Conservation (phyloP, 1,140 invertebrate species). For the Paralvinella palmiformis region DNA sequence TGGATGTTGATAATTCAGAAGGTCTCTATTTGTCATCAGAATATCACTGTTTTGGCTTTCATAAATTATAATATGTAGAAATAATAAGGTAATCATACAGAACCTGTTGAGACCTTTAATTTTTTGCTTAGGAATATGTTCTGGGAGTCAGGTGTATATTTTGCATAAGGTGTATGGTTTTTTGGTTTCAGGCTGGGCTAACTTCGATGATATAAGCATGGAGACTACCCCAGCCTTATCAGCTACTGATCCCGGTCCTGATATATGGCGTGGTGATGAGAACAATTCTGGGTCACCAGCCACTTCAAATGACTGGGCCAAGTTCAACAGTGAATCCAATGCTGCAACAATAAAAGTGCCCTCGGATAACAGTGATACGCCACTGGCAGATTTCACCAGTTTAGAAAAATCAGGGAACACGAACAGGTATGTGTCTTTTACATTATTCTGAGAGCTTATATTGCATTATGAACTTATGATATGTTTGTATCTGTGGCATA, state of each 20-base stretch:
- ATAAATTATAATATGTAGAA: neutral
- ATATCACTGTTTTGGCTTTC: neutral
- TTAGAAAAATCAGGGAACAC: no score
- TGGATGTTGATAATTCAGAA: conserved; percentile 54
- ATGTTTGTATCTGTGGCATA: no score
- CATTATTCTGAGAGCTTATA: no score
- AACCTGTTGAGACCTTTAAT: neutral
- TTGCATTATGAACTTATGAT: no score
- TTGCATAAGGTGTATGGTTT: conserved; percentile 2
- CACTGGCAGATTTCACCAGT: neutral
- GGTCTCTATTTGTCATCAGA: conserved; percentile 38
- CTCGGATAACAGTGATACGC: neutral
- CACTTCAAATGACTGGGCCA: conserved; percentile 26
- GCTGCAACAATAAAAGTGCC: neutral
- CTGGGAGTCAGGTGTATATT: neutral
- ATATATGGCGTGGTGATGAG: conserved; percentile 24
- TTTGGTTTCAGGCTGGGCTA: conserved; percentile 28
- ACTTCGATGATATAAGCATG: conserved; percentile 32
- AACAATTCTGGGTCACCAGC: conserved; percentile 10
- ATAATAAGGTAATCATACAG: no score
- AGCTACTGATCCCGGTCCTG: conserved; percentile 35
- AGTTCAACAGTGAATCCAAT: neutral
- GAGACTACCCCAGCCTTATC: conserved; percentile 43
- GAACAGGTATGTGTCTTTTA: no score
- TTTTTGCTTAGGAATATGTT: neutral